Evolutionary conservation across 2,797 vertebrate species (phyloP).

Genomic region (Galaxias olidus): DNA sequence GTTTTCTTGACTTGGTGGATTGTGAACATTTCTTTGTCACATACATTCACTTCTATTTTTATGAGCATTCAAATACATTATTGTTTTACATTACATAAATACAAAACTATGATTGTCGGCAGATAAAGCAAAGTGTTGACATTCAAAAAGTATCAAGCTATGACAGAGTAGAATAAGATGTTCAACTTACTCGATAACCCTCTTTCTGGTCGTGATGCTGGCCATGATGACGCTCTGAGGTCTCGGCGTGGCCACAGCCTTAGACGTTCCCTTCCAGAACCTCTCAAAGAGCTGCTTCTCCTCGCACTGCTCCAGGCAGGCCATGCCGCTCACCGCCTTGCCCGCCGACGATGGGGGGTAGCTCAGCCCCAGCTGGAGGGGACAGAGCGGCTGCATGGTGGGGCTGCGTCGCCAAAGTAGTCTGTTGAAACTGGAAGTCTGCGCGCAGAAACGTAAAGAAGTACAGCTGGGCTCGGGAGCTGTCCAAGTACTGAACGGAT

Average conservation of each 20-base stretch:
- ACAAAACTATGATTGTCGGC: background rate
- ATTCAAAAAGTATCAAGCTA: background rate
- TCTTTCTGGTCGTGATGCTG: slow-evolving; percentile 89
- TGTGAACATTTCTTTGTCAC: too few species aligned
- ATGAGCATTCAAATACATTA: too few species aligned
- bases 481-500: slow-evolving; percentile 78
- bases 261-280: slow-evolving; percentile 97
- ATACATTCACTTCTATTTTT: too few species aligned
- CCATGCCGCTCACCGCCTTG: slow-evolving; percentile 50
- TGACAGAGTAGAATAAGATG: background rate
- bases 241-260: slow-evolving; percentile 92
- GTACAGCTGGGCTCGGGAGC: slow-evolving; percentile 57
- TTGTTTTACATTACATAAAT: background rate
- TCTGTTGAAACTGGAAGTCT: slow-evolving; percentile 28
- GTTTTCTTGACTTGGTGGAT: too few species aligned
- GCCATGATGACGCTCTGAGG: slow-evolving; percentile 92
- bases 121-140: background rate
- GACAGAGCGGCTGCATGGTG: slow-evolving; percentile 45
- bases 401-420: slow-evolving; percentile 5
- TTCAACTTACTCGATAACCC: slow-evolving; percentile 80
- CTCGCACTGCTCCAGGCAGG: slow-evolving; percentile 76
- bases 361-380: slow-evolving; percentile 27
- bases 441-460: background rate
- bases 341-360: background rate
- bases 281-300: slow-evolving; percentile 98